Conservation (phyloP, 2,797 vertebrate species). For the Sebastes elongatus region DNA sequence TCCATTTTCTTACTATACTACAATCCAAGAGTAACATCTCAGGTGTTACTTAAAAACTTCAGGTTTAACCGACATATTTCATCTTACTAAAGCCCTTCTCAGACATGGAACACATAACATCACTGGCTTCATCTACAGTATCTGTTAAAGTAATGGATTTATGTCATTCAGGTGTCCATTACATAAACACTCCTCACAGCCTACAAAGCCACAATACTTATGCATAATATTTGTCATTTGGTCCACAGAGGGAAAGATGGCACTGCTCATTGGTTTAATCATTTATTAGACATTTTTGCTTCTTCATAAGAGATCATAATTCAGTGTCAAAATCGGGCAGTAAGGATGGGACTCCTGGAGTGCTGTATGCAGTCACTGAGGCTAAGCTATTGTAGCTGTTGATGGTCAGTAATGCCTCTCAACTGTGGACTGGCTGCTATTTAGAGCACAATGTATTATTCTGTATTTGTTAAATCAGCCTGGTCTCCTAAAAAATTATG, state of each 20-base stretch:
- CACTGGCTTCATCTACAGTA: background rate
- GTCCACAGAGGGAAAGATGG: background rate
- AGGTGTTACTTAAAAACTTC: background rate
- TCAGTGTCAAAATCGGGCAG: background rate
- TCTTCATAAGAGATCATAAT: background rate
- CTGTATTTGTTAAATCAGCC: no score
- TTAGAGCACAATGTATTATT: no score
- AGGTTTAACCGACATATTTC: background rate
- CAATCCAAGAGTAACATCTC: background rate
- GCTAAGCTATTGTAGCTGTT: background rate
- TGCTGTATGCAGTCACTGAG: no score
- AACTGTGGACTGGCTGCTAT: no score
- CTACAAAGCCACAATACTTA: background rate
- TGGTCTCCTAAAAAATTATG: no score
- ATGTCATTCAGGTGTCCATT: background rate
- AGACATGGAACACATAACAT: background rate
- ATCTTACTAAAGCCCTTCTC: background rate
- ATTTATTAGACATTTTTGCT: background rate
- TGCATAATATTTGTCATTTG: background rate
- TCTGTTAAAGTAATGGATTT: background rate
- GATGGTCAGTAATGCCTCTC: background rate
- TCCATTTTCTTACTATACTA: background rate
- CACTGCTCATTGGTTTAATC: background rate
- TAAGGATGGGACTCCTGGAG: background rate
- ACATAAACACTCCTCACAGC: background rate